phyloP scores from a whole-genome alignment of 2,113 vertebrate species.

The Tamias sibiricus region DNA sequence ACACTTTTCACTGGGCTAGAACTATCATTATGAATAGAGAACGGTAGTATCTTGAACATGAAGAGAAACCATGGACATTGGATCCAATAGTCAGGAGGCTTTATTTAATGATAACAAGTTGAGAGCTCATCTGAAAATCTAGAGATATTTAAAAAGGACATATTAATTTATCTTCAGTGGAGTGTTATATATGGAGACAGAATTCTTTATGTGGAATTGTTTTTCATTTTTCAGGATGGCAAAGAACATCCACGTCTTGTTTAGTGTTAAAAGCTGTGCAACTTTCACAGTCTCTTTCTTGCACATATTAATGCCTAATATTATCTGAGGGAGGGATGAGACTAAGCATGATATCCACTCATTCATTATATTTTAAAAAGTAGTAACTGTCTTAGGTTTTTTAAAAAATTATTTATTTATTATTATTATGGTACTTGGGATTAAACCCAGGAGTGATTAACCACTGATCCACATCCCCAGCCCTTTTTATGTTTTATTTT shows the following conservation, averaged over 20 bases:
- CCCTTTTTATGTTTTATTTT: no score
- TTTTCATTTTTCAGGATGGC: not conserved
- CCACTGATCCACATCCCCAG: no score
- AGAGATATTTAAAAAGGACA: not conserved
- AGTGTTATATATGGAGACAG: not conserved
- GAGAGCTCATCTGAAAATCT: slow-evolving; percentile 29
- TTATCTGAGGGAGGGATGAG: not conserved
- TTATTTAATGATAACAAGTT: not conserved
- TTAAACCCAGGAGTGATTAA: no score
- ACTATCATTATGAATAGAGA: not conserved
- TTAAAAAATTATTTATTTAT: not conserved
- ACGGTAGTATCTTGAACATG: not conserved
- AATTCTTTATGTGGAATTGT: not conserved
- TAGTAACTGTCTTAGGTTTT: not conserved
- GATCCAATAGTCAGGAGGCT: not conserved
- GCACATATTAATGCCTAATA: not conserved
- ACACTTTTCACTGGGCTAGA: not conserved
- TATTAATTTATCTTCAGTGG: not conserved
- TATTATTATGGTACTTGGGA: no score
- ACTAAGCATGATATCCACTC: not conserved
- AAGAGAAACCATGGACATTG: not conserved
- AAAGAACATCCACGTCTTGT: not conserved
- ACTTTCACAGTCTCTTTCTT: not conserved
- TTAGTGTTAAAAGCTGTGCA: not conserved
- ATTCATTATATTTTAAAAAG: not conserved